Percentiles rank a stretch among this genome's conserved stretches.
These are phyloP conservation scores for Isurus oxyrinchus DNA, from an alignment of 2,113 vertebrate genomes.

Conservation along the genomic window DNA sequence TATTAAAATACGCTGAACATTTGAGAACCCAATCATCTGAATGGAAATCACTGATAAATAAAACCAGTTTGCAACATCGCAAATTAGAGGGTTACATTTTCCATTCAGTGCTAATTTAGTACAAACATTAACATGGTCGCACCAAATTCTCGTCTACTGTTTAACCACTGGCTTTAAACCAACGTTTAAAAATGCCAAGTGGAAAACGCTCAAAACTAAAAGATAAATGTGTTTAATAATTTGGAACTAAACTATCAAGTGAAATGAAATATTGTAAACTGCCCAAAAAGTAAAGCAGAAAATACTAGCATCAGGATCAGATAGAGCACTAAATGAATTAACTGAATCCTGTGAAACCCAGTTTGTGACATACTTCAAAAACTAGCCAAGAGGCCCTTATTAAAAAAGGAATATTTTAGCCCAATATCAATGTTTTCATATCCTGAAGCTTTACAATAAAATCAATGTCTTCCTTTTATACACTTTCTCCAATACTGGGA, in stretches of 20 bases:
- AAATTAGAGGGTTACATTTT: constrained; percentile 10
- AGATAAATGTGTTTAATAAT: background rate
- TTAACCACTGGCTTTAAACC: background rate
- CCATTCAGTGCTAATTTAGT: background rate
- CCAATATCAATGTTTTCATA: background rate
- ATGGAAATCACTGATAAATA: constrained; percentile 46
- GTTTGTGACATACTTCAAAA: background rate
- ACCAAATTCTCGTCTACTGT: background rate
- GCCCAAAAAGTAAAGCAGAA: background rate
- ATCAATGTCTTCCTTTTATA: background rate
- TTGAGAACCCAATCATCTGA: constrained; percentile 54
- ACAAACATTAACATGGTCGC: background rate
- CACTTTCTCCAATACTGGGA: background rate
- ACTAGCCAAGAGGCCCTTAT: background rate
- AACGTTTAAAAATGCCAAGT: background rate
- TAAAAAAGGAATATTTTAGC: background rate
- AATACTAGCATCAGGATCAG: background rate
- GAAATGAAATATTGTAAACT: background rate
- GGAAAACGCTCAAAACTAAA: background rate
- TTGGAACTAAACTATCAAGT: background rate
- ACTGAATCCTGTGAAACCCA: background rate
- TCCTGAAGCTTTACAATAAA: background rate
- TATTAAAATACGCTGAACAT: constrained; percentile 44
- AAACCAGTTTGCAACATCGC: constrained; percentile 34
- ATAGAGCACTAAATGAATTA: background rate